These are phyloP conservation scores for Seira sanloemensis DNA, from an alignment of 2,888 invertebrate species.

Conservation along the genomic window DNA sequence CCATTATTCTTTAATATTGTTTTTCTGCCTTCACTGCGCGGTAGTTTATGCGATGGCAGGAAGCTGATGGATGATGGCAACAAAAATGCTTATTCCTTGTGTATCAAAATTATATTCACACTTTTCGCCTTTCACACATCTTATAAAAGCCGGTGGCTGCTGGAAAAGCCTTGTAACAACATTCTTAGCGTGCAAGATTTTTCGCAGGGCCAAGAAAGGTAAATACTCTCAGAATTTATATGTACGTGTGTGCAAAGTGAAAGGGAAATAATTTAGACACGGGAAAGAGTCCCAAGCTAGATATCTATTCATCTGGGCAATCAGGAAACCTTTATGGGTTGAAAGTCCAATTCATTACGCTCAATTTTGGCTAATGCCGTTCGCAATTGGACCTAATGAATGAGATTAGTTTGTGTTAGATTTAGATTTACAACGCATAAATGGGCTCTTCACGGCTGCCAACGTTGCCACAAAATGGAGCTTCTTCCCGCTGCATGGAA, in stretches of 20 bases:
- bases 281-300: constrained; percentile 70
- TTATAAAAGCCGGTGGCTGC: no score
- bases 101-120: constrained; percentile 46
- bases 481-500: not conserved
- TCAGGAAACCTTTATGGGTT: constrained; percentile 74
- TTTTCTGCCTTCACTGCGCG: not conserved
- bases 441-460: constrained; percentile 61
- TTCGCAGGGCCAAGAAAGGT: no score
- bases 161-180: no score
- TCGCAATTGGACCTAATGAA: constrained; percentile 74
- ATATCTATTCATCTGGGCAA: constrained; percentile 74
- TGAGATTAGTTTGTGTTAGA: constrained; percentile 74
- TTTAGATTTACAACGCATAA: constrained; percentile 74
- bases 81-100: no score
- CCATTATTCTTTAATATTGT: constrained; percentile 10
- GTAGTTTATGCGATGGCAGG: constrained; percentile 36
- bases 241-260: not conserved
- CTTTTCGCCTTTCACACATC: constrained; percentile 20
- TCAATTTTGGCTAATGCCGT: constrained; percentile 73
- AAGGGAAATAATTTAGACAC: constrained; percentile 34
- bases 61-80: constrained; percentile 54
- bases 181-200: no score
- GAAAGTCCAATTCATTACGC: constrained; percentile 74
- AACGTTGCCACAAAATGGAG: not conserved
- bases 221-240: no score